Evolutionary conservation across 2,113 vertebrate genomes (phyloP), one percentile per base, ranked within the genome.

Genomic region (Rutilus rutilus): DNA sequence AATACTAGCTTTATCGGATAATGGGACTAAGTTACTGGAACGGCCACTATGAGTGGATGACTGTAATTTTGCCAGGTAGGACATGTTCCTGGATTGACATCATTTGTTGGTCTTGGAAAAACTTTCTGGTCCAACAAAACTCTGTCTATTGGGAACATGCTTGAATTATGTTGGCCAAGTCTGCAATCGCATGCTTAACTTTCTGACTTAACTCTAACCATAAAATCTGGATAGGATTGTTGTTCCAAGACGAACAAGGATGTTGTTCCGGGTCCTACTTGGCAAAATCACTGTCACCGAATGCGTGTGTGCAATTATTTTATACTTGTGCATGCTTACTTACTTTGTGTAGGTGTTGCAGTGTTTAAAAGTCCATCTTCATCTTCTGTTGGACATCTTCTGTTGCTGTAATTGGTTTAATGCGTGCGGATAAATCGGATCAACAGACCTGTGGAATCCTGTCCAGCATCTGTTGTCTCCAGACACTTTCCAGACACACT

Each of bases 401-500:
- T 14, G 21, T 45, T 45, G 21, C 36, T 73, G 45, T 76, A n/a
- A 2, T 76, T 76, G n/a, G 25, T 14, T 75, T 86, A 86, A 83
- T 86, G 80, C 77, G 60, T 84, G 69, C 89, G 6, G 74, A 52
- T 76, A 92, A 92, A 92, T 90, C 65, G 67, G 92, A 92, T 93
- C 75, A 75, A 45, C 73, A 85, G 86, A 81, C 59, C 47, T 88
- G 86, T 86, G 59, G 90, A 94, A 93, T 92, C 90, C 87, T 88
- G 86, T 93, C 91, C 85, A 87, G 71, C 78, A 90, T 87, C 88
- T 82, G 87, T 90, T 88, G 21, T 12, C 23, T 75, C 21, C 21
- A 75, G 71, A 6, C 45, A 76, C n/a, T 25, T n/a, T 75, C 6
- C 30, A 21, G 11, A 45, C 87, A 62, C 78, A 67, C 8, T 89